These are phyloP conservation scores for Drosophila kambysellisi DNA, from an alignment of 2,888 invertebrate genomes.

Conservation along the genomic window DNA sequence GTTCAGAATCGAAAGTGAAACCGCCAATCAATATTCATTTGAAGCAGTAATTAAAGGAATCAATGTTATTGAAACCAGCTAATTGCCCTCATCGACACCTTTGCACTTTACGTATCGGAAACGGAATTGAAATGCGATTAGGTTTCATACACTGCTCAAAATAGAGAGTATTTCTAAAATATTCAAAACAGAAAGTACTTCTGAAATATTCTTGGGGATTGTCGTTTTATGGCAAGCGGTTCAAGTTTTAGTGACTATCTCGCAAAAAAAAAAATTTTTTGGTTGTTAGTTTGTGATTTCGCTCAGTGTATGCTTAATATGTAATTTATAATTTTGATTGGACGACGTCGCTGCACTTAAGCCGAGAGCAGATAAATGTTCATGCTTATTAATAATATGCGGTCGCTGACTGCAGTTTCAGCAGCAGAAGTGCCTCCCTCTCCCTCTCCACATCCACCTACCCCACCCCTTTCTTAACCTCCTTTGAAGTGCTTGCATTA, in stretches of 20 bases:
- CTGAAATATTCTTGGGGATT: neutral
- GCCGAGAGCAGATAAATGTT: constrained; percentile 65
- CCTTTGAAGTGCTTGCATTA: constrained; percentile 56
- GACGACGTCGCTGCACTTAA: constrained; percentile 64
- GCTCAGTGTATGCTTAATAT: constrained; percentile 61
- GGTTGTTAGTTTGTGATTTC: neutral
- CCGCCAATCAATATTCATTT: neutral
- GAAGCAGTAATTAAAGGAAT: neutral
- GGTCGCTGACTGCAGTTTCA: constrained; percentile 37
- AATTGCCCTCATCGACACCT: neutral
- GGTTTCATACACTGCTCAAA: neutral
- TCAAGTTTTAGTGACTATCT: neutral
- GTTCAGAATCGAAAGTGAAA: too few relatives aligned
- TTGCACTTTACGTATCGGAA: neutral
- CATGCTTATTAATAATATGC: constrained; percentile 65
- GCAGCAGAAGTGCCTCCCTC: neutral
- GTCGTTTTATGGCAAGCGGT: neutral
- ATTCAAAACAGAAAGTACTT: neutral
- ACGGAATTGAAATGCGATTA: neutral
- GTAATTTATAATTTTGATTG: constrained; percentile 79
- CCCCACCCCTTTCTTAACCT: neutral
- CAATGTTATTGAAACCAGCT: neutral
- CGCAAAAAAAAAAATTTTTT: neutral
- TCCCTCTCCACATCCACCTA: neutral
- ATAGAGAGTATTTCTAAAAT: neutral